Evolutionary conservation across 2,113 vertebrate genomes (phyloP), one percentile per base, ranked within the genome.

Genomic region (Podarcis muralis): DNA sequence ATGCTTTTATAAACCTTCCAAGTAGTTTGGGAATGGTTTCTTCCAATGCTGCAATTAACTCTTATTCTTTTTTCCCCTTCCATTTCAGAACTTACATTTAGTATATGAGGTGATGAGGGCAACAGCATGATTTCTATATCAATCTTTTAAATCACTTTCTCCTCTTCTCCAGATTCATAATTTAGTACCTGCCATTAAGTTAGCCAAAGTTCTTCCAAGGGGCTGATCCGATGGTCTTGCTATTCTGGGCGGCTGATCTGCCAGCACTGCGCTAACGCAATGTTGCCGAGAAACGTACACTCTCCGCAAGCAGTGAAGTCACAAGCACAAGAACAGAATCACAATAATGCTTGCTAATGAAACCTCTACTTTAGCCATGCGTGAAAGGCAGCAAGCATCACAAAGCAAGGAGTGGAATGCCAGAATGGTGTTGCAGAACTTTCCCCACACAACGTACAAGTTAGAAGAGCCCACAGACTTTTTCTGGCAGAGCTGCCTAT

Each of bases 151-250:
- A 78, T 77, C 27, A n/a, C 59, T 77, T 85, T 76, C 25, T 22
- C 37, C 72, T 59, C 6, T 75, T 76, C 62, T 86, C 16, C 37
- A 32, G 84, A 86, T 78, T 18, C 62, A 86, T 77, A 86, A 48
- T 68, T 30, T 86, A 86, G 74, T 86, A 43, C n/a, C 35, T 85
- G 72, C 57, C 75, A 40, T 85, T 77, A 20, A 77, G 59, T 77
- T 66, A n/a, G 32, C n/a, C 27, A 20, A 43, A 65, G 59, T 86
- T 86, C 15, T 15, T 3, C 59, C n/a, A 78, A 77, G 25, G 13
- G 20, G 53, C 35, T 43, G 59, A 30, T 76, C 35, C 7, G 65
- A 35, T 77, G 72, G 37, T 32, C 40, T 9, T 48, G 20, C 15
- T 66, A 9, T 86, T 25, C 35, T 43, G 9, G 27, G 37, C 37